Evolutionary conservation across 2,888 invertebrate genomes (phyloP), one percentile per base, ranked within the genome.

Genomic region (Anoplius nigerrimus): DNA sequence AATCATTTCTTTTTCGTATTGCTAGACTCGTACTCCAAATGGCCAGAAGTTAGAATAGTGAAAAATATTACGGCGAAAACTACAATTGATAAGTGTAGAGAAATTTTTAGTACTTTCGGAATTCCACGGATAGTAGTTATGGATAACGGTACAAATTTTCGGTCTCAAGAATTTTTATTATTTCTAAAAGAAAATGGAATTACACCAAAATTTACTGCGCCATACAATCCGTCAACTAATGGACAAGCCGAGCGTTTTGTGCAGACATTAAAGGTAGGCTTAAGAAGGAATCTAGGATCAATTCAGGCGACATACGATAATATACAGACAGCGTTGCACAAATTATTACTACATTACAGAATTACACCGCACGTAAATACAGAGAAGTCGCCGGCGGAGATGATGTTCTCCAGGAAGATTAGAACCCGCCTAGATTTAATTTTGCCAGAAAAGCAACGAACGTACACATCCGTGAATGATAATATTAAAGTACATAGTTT

Each of bases 261-360:
- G 4, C 54, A 54, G 24, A 62, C 53, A n/a, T 0, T 16, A 42
- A 18, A 62, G 48, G 45, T 0, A 52, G 2, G 46, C 45, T 42
- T 42, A 42, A 42, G 42, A 42, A 42, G 42, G 8, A 18, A n/a
- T n/a, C n/a, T n/a, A n/a, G n/a, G n/a, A n/a, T n/a, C n/a, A n/a
- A n/a, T n/a, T n/a, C n/a, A n/a, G n/a, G n/a, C n/a, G n/a, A n/a
- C n/a, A n/a, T n/a, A n/a, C n/a, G n/a, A n/a, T n/a, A 42, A 42
- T 42, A 8, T 42, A 42, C 8, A 42, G 42, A 42, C 42, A 42
- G 42, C 42, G 42, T 42, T 42, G 13, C 42, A 13, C 54, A 20
- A 27, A 27, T 34, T 62, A 18, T 34, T 62, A 20, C n/a, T 62
- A 27, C 46, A 46, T 4, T 62, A 62, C 46, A n/a, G 34, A 48